Base-by-base conservation (phyloP, 2,797 vertebrate species). In the Sebastes jordani region DNA sequence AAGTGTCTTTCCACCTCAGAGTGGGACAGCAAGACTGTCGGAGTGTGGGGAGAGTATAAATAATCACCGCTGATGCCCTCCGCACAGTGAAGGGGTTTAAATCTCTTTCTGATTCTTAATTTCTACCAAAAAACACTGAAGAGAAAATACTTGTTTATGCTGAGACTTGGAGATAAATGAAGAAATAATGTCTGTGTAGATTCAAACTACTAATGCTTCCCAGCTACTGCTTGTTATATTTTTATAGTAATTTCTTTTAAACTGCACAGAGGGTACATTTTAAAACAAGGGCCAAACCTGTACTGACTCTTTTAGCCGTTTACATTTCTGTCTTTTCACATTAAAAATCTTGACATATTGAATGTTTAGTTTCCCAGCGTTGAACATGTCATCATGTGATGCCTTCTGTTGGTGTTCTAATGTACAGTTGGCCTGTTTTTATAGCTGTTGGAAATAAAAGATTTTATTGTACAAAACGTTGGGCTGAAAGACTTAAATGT, bases 21-120 rank as follows among this genome's bases (percentile, higher is more conserved):
- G 76, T 98, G 97, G 68, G 93, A 98, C 0, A 83, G 96, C 16
- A 97, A 97, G 86, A 93, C 85, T 0, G 95, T 97, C 27, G 97
- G 97, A 36, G 72, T 98, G 66, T 96, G 91, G 38, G 96, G 95
- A 61, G 93, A 97, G n/a, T 98, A 98, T 55, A 92, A 92, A 66
- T 92, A 88, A 89, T 56, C 63, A 2, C 29, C 2, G 1, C 62
- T 63, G 62, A 69, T 16, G 23, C 42, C 55, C 14, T 62, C 4
- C 2, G 1, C n/a, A 49, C 14, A 30, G 9, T 11, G 29, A 67
- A 20, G 3, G 1, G 0, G 1, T 27, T 52, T 52, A 5, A 67
- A 27, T 74, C 2, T 52, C 46, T 18, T 73, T 11, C 25, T 29
- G 25, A 59, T 66, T 66, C 3, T 62, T 59, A 13, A 64, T 29